These are phyloP conservation scores for Coreoperca whiteheadi DNA, from an alignment of 2,113 vertebrate species.

Conservation along the genomic window DNA sequence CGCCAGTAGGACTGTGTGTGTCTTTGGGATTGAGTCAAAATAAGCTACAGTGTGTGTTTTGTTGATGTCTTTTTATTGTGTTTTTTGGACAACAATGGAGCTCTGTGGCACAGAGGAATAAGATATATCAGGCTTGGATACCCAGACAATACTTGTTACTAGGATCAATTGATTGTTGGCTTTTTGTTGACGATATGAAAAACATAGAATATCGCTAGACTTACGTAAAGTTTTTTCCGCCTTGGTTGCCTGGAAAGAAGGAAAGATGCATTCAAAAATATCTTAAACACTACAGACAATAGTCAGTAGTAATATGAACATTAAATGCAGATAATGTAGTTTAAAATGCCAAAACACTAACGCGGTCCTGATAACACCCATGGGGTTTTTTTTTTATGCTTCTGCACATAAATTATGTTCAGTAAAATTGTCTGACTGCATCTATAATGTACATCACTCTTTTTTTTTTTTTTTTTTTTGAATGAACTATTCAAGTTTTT, in stretches of 20 bases:
- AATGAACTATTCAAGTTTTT: constrained; percentile 42
- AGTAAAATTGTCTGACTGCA: background rate
- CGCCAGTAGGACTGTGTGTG: background rate
- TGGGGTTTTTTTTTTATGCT: background rate
- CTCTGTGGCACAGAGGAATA: background rate
- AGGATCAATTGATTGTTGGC: background rate
- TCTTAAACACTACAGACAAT: no score
- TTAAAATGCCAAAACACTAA: background rate
- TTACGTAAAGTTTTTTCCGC: background rate
- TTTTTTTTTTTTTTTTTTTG: background rate
- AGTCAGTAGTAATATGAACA: background rate
- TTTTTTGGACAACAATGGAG: background rate
- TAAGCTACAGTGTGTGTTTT: no score
- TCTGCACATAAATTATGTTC: background rate
- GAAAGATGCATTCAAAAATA: background rate
- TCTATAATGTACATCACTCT: constrained; percentile 1
- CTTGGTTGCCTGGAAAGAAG: background rate
- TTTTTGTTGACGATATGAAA: background rate
- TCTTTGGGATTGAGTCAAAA: background rate
- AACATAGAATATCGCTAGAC: background rate
- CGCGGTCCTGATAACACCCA: background rate
- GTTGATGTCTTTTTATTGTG: background rate
- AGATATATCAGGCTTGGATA: background rate
- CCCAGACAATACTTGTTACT: background rate
- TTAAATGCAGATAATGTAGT: background rate